phyloP scores from a whole-genome alignment of 2,113 vertebrate species.

The Albula goreensis region DNA sequence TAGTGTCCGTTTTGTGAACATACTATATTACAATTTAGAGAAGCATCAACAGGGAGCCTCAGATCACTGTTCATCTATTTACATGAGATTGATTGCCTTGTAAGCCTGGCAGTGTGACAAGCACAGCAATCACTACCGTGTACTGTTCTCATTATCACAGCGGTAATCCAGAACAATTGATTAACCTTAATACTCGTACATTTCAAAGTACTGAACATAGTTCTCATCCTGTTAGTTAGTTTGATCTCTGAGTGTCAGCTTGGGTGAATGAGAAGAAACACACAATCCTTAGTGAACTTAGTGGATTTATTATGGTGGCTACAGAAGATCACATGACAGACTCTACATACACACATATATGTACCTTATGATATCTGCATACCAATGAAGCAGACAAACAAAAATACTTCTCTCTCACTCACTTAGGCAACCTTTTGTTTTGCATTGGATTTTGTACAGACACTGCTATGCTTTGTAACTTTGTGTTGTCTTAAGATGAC shows the following conservation, averaged over 20 bases:
- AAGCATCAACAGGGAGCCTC: neutral
- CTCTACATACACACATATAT: conserved; percentile 43
- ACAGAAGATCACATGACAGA: conserved; percentile 54
- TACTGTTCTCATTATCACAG: neutral
- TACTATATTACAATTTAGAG: neutral
- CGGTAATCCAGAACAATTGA: neutral
- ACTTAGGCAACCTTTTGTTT: neutral
- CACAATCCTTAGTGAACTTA: conserved; percentile 45
- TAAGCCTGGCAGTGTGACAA: neutral
- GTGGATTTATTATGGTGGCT: conserved; percentile 61
- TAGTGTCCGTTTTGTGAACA: conserved; percentile 42
- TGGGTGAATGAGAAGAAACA: conserved; percentile 10
- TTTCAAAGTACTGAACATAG: neutral
- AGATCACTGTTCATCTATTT: neutral
- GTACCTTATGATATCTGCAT: conserved; percentile 37
- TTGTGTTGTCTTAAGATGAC: neutral
- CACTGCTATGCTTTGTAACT: neutral
- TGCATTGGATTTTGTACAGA: neutral
- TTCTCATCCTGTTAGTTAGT: neutral
- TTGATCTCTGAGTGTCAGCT: neutral
- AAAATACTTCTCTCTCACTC: conserved; percentile 11
- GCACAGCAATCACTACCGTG: neutral
- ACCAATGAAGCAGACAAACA: conserved; percentile 42
- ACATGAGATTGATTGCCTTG: neutral
- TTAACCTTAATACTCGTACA: neutral